phyloP scores from a whole-genome alignment of 2,888 invertebrate species.

The Leucania comma region DNA sequence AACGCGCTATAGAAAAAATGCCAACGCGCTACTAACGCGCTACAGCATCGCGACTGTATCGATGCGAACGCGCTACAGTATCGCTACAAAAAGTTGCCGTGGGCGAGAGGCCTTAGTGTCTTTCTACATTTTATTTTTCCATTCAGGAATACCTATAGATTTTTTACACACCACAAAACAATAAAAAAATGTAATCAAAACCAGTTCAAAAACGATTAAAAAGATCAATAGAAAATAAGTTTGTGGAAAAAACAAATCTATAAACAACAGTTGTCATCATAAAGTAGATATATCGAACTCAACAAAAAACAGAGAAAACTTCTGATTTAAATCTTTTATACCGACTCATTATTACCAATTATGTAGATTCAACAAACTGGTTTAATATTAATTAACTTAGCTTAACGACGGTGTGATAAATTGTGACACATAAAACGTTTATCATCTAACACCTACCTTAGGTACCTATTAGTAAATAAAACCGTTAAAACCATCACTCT shows the following conservation, averaged over 20 bases:
- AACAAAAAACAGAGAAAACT: conserved; percentile 14
- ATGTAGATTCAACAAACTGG: conserved; percentile 31
- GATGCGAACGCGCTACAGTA: too few relatives aligned
- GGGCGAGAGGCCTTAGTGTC: too few relatives aligned
- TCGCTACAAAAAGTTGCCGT: too few relatives aligned
- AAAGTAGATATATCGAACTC: conserved; percentile 41
- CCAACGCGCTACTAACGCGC: too few relatives aligned
- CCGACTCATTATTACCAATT: conserved; percentile 18
- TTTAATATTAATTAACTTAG: conserved; percentile 33
- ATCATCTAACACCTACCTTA: background rate
- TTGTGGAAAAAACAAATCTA: conserved; percentile 4
- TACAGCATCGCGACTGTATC: too few relatives aligned
- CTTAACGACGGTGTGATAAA: conserved; percentile 27
- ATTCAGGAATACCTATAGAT: background rate
- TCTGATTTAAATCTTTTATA: conserved; percentile 3
- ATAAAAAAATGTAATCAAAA: background rate
- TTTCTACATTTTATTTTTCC: background rate
- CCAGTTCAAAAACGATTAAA: background rate
- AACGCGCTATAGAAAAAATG: too few relatives aligned
- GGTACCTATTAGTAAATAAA: background rate
- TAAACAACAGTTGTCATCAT: conserved; percentile 10
- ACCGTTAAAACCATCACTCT: background rate
- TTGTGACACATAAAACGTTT: conserved; percentile 13
- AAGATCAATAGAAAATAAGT: conserved; percentile 1
- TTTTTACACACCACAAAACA: background rate